Evolutionary conservation across 2,888 invertebrate species (phyloP).

Genomic region (Melieria picta): DNA sequence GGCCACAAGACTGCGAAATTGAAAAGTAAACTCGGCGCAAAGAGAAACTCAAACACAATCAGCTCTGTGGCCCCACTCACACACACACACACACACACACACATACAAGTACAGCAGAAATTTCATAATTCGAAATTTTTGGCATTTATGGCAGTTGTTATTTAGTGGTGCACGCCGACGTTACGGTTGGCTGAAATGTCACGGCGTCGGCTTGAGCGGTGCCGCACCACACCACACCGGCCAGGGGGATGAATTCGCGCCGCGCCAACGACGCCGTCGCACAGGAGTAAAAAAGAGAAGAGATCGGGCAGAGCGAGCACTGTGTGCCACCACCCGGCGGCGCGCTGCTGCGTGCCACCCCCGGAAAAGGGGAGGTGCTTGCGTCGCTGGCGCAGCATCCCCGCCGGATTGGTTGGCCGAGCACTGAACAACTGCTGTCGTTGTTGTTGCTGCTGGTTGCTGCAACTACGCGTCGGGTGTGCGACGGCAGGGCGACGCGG

Average conservation of each 20-base stretch:
- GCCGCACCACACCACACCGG: conserved; percentile 44
- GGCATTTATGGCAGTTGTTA: conserved; percentile 29
- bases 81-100: neutral
- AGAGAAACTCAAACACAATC: no score
- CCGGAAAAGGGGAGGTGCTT: conserved; percentile 45
- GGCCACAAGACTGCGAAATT: no score
- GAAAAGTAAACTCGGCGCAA: no score
- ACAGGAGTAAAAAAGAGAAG: conserved; percentile 33
- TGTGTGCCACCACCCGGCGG: conserved; percentile 4
- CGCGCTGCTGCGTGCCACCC: conserved; percentile 8
- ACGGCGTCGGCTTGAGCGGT: neutral
- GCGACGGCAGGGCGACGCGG: neutral
- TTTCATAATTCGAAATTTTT: conserved; percentile 26
- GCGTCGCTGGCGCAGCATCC: conserved; percentile 45
- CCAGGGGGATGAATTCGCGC: neutral
- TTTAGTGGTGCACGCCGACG: conserved; percentile 45
- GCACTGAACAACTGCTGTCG: conserved; percentile 15
- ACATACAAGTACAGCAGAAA: neutral
- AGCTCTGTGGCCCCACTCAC: neutral
- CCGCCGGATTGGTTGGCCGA: conserved; percentile 48
- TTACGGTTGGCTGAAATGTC: conserved; percentile 54
- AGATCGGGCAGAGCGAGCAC: conserved; percentile 10
- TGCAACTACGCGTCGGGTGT: neutral
- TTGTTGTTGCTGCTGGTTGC: conserved; percentile 10
- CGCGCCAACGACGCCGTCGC: conserved; percentile 3